Base-by-base conservation (phyloP, 1,140 invertebrate species). In the Vollenhovia emeryi region DNA sequence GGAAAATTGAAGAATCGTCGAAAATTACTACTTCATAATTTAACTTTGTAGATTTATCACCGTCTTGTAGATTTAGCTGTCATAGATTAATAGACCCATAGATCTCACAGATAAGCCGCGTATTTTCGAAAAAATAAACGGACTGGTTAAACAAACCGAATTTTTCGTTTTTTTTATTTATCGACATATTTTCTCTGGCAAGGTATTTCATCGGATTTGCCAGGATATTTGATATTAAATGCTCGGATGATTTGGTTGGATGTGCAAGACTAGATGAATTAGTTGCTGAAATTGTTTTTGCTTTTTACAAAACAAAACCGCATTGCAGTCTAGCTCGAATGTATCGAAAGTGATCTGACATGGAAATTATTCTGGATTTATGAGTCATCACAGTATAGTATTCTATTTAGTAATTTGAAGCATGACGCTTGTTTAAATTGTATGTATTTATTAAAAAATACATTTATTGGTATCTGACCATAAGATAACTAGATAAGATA, bases 331-430 rank as follows among this genome's bases (percentile, higher is more conserved):
- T 69, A 55, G 40, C 18, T 11, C 6, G 6, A 24, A n/a, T 40
- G 4, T 5, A 79, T 68, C 15, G 2, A 78, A 9, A 30, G n/a
- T n/a, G 3, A 55, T n/a, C 3, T 15, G 11, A 3, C 6, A 52
- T 79, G 9, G 27, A 52, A 69, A 55, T 69, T 69, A 69, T 55
- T 30, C 11, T 68, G 0, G 24, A 80, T 55, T 79, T 43, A 3
- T 21, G 5, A 2, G 9, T 21, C 0, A 13, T 13, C 18, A 11
- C 5, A 24, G n/a, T n/a, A 59, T 18, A 30, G 1, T 6, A 8
- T 33, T 48, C 7, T 33, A 21, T 15, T 78, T 33, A 11, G 3
- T 33, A 40, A 6, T 36, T 52, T 15, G 0, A 5, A 71, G 24
- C 8, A 11, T n/a, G 3, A 3, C 21, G 3, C n/a, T 3, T 3